Base-by-base conservation (phyloP, 30 jellyfish, hydroid and myxozoan species). In the Catostylus mosaicus region DNA sequence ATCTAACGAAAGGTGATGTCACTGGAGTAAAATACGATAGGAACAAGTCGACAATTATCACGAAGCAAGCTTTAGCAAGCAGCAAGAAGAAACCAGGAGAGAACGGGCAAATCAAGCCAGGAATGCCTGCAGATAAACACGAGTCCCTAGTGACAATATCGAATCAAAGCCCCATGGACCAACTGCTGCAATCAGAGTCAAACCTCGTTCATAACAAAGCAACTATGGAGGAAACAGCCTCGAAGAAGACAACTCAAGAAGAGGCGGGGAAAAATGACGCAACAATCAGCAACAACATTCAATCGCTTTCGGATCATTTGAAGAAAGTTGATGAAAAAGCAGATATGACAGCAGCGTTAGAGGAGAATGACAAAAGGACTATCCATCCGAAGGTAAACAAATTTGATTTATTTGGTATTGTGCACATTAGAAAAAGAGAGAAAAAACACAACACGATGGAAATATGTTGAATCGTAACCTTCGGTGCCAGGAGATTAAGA, bases 101-200 rank as follows among this genome's bases (percentile, higher is more conserved):
- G 67, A 65, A 77, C 35, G 6, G 6, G 20, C 14, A 3, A 27
- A 8, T 10, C 14, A 50, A 50, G 27, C 24, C 4, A 9, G 63
- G 5, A 50, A 63, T 56, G 26, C 71, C 79, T 27, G 90, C 96
- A 0, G 50, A 57, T 24, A 75, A 43, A 45, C 96, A 86, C 36
- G 96, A 86, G 32, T 81, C 98, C 1, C 83, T 86, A 23, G 89
- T 91, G 27, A 70, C 98, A 18, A 81, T 91, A 0, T 84, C 96
- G 40, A 91, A 75, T 52, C 94, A 91, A 71, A 70, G 93, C 19
- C 97, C 97, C 10, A 90, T 90, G 97, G 97, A 90, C 19, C 92
- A 85, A 34, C 64, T 90, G 45, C 45, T 90, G 54, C 90, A 90
- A 38, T 75, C 86, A 16, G 96, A 90, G 46, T 69, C 96, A 36